phyloP scores from a whole-genome alignment of 2,888 invertebrate genomes.

The Spodoptera picta region DNA sequence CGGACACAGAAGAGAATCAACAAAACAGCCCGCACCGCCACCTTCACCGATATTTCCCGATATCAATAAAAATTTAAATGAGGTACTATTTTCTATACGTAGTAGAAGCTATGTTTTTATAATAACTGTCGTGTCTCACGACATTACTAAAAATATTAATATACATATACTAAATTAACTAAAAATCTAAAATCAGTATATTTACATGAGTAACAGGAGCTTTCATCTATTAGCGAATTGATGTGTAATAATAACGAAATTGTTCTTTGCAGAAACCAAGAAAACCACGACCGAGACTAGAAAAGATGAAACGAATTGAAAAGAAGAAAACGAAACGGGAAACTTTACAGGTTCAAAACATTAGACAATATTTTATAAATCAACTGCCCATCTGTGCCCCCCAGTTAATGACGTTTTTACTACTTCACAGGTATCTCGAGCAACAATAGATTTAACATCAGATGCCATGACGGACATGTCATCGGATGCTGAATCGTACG shows the following conservation, averaged over 20 bases:
- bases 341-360: slow-evolving; percentile 82
- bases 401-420: no score
- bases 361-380: no score
- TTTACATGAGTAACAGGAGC: background rate
- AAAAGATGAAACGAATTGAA: slow-evolving; percentile 82
- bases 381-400: no score
- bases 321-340: slow-evolving; percentile 86
- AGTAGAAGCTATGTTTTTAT: no score
- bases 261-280: slow-evolving; percentile 72
- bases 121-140: no score
- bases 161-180: no score
- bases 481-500: slow-evolving; percentile 89
- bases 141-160: no score
- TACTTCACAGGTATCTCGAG: slow-evolving; percentile 84
- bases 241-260: background rate
- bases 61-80: slow-evolving; percentile 71
- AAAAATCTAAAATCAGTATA: no score
- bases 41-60: slow-evolving; percentile 90
- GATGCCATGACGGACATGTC: slow-evolving; percentile 91
- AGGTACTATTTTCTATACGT: slow-evolving; percentile 60
- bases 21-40: slow-evolving; percentile 89
- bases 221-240: background rate
- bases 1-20: slow-evolving; percentile 88
- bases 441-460: slow-evolving; percentile 90
- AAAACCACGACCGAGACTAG: slow-evolving; percentile 77